Conservation (phyloP, 2,797 vertebrate species). For the Diplodus puntazzo region DNA sequence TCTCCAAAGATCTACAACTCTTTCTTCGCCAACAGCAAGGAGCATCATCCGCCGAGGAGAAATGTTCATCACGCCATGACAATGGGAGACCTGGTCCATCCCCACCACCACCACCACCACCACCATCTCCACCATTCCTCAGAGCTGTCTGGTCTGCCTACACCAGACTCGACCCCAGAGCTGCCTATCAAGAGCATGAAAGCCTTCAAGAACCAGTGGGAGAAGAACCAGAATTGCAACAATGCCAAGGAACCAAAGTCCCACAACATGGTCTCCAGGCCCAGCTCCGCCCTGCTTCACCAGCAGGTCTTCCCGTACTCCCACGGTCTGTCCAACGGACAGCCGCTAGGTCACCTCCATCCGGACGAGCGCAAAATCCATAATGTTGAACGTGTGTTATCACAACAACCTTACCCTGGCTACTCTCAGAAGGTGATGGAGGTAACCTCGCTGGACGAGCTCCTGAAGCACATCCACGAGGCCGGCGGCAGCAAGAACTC, state of each 20-base stretch:
- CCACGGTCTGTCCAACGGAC: constrained; percentile 82
- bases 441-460: constrained; percentile 91
- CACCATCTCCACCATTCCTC: constrained; percentile 85
- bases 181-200: constrained; percentile 92
- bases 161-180: constrained; percentile 93
- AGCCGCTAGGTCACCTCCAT: constrained; percentile 78
- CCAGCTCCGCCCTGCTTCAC: constrained; percentile 81
- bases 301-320: constrained; percentile 87
- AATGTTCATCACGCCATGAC: constrained; percentile 79
- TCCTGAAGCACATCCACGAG: constrained; percentile 92
- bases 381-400: constrained; percentile 86
- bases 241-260: constrained; percentile 91
- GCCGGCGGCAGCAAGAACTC: constrained; percentile 81
- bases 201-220: constrained; percentile 91
- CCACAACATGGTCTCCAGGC: constrained; percentile 80
- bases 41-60: constrained; percentile 78
- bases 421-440: constrained; percentile 91
- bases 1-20: constrained; percentile 90
- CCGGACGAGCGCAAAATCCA: constrained; percentile 89
- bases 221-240: constrained; percentile 94
- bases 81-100: constrained; percentile 85
- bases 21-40: constrained; percentile 85
- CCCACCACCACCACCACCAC: constrained; percentile 78
- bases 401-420: constrained; percentile 84
- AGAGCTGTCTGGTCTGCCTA: constrained; percentile 91